phyloP scores from a whole-genome alignment of 2,888 invertebrate species.

The Tenthredo livida region DNA sequence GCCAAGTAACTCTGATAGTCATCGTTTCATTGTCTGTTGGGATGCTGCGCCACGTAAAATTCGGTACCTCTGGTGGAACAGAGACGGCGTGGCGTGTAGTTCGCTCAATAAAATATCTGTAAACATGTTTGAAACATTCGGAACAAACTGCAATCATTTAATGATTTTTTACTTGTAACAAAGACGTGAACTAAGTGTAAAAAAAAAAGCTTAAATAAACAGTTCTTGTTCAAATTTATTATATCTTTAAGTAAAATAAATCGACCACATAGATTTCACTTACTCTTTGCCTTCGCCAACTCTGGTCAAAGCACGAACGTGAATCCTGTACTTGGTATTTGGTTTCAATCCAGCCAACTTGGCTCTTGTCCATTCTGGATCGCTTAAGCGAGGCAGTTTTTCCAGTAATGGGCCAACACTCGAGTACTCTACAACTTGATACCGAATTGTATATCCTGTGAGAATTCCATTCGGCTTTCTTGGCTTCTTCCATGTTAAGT shows the following conservation, averaged over 20 bases:
- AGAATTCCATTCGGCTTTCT: constrained; percentile 94
- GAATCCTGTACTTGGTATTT: constrained; percentile 92
- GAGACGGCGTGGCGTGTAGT: constrained; percentile 83
- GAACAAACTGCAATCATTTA: background rate
- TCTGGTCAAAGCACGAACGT: constrained; percentile 91
- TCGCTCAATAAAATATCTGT: constrained; percentile 89
- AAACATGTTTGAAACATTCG: constrained; percentile 42
- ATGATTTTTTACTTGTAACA: background rate
- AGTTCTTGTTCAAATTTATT: background rate
- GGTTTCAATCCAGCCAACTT: constrained; percentile 92
- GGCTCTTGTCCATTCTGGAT: constrained; percentile 88
- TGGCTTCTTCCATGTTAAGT: constrained; percentile 95
- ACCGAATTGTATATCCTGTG: constrained; percentile 95
- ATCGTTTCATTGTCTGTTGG: constrained; percentile 87
- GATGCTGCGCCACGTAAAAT: constrained; percentile 84
- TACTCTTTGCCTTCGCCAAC: constrained; percentile 92
- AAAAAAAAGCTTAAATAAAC: background rate
- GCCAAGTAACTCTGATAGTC: constrained; percentile 89
- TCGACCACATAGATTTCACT: constrained; percentile 61
- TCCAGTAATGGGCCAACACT: constrained; percentile 83
- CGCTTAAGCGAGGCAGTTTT: constrained; percentile 88
- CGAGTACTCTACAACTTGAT: constrained; percentile 86
- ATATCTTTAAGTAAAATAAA: constrained; percentile 16
- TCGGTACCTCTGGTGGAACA: constrained; percentile 84
- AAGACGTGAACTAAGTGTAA: background rate